Conservation (phyloP, 2,888 invertebrate genomes). For the Dexiosoma caninum region DNA sequence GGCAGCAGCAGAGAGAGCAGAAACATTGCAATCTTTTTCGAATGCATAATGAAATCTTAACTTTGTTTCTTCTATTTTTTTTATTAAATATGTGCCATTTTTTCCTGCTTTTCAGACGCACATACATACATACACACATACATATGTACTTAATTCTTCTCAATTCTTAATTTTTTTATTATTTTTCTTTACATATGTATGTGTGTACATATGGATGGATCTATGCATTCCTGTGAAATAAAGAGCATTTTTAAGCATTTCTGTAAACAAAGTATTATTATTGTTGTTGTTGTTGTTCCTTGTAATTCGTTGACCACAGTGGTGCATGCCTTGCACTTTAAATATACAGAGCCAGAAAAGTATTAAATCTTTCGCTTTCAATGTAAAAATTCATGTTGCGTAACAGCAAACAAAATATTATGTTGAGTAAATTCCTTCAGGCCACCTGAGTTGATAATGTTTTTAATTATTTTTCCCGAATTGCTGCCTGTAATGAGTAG, state of each 20-base stretch:
- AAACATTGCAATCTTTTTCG: conserved; percentile 12
- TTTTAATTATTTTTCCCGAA: too few relatives aligned
- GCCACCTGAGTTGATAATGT: too few relatives aligned
- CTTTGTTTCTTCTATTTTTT: neutral
- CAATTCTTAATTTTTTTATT: conserved; percentile 28
- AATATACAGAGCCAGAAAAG: neutral
- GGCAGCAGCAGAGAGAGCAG: neutral
- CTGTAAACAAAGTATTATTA: conserved; percentile 8
- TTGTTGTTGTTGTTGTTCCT: conserved; percentile 28
- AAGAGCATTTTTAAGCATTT: conserved; percentile 12
- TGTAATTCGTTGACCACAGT: conserved; percentile 32
- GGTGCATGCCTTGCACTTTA: conserved; percentile 25
- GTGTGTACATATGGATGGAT: too few relatives aligned
- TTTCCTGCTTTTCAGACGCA: neutral
- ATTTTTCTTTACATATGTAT: too few relatives aligned
- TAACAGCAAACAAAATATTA: too few relatives aligned
- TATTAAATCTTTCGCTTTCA: conserved; percentile 8
- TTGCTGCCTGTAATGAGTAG: too few relatives aligned
- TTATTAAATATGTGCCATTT: neutral
- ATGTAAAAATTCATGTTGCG: too few relatives aligned
- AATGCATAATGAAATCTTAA: conserved; percentile 13
- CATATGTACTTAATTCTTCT: neutral
- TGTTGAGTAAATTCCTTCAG: too few relatives aligned
- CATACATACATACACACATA: neutral
- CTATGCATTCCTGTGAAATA: too few relatives aligned